Base-by-base conservation (phyloP, 1,140 invertebrate genomes). In the Calephelis nemesis region DNA sequence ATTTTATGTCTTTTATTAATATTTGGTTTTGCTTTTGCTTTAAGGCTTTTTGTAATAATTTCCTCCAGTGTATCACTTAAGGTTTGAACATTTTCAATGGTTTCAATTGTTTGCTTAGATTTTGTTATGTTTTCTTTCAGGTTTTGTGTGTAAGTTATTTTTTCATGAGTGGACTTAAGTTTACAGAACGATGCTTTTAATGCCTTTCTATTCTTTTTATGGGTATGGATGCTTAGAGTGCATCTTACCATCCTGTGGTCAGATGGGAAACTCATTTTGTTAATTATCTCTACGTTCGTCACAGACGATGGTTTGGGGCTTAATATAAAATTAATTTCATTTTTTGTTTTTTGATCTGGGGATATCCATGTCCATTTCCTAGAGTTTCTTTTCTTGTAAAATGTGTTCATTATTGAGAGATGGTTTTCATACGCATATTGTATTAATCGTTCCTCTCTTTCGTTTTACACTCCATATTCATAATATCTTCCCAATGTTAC, bases 351-450 rank as follows among this genome's bases (percentile, higher is more conserved):
- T 48, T 70, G 48, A 40, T 75, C 68, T 6, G 73, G 75, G 48
- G 75, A 77, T 62, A 68, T 4, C 72, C 72, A 74, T 19, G 72
- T 75, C 71, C 71, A 77, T 72, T 42, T 75, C 12, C 68, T 47
- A 40, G 30, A 73, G 19, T 72, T 47, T 64, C 71, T 72, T 58
- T 72, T 73, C 58, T 76, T 74, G 47, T 73, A 74, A 54, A 71
- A 73, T 63, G 72, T 63, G 65, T 78, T 74, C 65, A 74, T 74
- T 67, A 78, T 42, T 63, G 62, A 63, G 2, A 63, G 47, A 4
- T 63, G 42, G 42, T 63, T 13, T 15, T 63, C 40, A 11, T 15
- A 63, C n/a, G 62, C 62, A 63, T 45, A 63, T 42, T 45, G 39
- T 48, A 63, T 13, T 45, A 63, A 15, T 19, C 62, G 40, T 63